A percentile compares a stretch with the other conserved stretches of the same genome.
Conservation (phyloP, 2,888 invertebrate genomes). For the Lasioglossum marginatum region DNA sequence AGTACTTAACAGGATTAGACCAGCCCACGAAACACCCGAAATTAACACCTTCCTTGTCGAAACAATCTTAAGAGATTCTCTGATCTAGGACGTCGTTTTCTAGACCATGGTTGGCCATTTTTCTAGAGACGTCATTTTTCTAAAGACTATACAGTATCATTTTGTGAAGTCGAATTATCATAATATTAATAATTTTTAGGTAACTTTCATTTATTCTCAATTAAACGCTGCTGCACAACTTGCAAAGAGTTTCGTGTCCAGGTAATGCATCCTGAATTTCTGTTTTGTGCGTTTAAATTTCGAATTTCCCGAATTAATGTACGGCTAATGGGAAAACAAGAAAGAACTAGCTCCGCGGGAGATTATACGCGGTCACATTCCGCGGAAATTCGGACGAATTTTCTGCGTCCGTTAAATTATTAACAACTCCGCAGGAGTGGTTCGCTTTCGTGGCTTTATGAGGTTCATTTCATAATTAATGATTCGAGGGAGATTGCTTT, state of each 20-base stretch:
- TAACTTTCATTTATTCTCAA: too few species aligned
- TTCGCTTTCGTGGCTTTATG: neutral
- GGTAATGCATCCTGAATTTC: neutral
- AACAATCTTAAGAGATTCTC: conserved; percentile 5
- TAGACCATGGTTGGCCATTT: neutral
- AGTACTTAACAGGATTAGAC: conserved; percentile 56
- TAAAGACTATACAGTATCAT: too few species aligned
- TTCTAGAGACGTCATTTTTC: neutral
- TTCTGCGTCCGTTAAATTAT: neutral
- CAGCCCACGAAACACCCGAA: conserved; percentile 30
- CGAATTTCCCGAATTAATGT: neutral
- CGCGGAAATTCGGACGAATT: neutral
- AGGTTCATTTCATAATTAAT: conserved; percentile 29
- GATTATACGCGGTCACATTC: neutral
- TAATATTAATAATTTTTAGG: too few species aligned
- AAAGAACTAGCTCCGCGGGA: neutral
- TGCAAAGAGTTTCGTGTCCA: too few species aligned
- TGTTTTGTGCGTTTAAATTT: neutral
- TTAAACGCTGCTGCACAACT: too few species aligned
- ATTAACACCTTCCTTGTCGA: conserved; percentile 30
- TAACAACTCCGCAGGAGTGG: neutral
- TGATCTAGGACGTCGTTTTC: neutral
- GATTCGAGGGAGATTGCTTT: conserved; percentile 28
- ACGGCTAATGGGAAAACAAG: neutral
- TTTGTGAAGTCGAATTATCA: too few species aligned